Conservation (phyloP, 2,113 vertebrate genomes). For the Pygoscelis adeliae region DNA sequence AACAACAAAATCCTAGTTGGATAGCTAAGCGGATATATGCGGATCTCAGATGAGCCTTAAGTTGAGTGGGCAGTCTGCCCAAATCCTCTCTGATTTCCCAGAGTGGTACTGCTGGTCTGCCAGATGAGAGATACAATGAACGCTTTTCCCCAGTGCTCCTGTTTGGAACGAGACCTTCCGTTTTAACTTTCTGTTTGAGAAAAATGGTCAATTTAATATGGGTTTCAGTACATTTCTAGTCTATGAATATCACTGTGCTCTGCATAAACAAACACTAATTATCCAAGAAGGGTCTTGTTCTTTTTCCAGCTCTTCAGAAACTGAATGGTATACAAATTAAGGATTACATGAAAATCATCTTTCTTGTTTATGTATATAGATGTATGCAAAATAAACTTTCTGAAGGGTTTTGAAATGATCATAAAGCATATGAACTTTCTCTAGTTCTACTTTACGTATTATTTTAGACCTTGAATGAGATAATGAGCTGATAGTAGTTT, state of each 20-base stretch:
- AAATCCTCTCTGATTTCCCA: slow-evolving; percentile 58
- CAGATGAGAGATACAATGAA: slow-evolving; percentile 47
- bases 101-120: slow-evolving; percentile 18
- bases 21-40: background rate
- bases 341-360: background rate
- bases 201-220: slow-evolving; percentile 12
- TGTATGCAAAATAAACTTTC: background rate
- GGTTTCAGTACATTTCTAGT: background rate
- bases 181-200: slow-evolving; percentile 37
- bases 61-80: slow-evolving; percentile 44
- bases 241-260: background rate
- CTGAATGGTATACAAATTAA: background rate
- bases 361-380: background rate
- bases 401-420: background rate
- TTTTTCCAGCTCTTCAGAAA: background rate
- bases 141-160: background rate
- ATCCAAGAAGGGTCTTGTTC: background rate
- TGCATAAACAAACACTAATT: slow-evolving; percentile 7
- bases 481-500: slow-evolving; percentile 59
- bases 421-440: background rate
- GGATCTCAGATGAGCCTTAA: slow-evolving; percentile 49
- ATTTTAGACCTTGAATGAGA: slow-evolving; percentile 46
- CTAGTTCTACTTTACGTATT: background rate
- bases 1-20: background rate
- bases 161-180: background rate